These are phyloP conservation scores for Raja brachyura DNA, from an alignment of 2,113 vertebrate species.

Conservation along the genomic window DNA sequence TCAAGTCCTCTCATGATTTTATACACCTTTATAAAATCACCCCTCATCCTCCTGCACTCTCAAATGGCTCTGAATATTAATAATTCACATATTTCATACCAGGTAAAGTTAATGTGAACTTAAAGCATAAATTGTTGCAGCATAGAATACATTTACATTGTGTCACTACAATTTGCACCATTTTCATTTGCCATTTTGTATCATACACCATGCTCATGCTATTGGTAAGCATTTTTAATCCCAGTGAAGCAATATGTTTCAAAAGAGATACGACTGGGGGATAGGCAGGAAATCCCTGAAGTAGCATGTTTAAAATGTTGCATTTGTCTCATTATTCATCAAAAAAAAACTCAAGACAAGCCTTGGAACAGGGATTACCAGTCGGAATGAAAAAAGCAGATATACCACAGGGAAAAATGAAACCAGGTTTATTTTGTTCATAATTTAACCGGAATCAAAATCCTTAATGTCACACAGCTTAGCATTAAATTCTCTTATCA, in stretches of 20 bases:
- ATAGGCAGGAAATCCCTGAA: conserved; percentile 25
- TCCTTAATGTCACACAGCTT: background rate
- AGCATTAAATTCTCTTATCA: background rate
- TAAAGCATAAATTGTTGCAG: too few relatives aligned
- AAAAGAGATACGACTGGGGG: background rate
- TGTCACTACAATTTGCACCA: background rate
- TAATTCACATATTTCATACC: too few relatives aligned
- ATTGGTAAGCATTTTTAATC: background rate
- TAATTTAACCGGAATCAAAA: background rate
- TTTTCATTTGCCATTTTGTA: background rate
- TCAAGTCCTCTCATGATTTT: too few relatives aligned
- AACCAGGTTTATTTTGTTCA: background rate
- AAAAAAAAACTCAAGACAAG: background rate
- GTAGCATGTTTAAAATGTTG: background rate
- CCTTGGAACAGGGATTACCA: background rate
- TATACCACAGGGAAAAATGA: background rate
- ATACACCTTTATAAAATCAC: too few relatives aligned
- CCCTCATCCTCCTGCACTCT: too few relatives aligned
- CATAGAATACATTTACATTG: background rate
- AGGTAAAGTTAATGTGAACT: too few relatives aligned
- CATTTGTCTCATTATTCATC: background rate
- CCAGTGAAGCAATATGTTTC: background rate
- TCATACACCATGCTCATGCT: background rate
- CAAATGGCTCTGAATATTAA: background rate
- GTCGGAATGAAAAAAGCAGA: conserved; percentile 16